Base-by-base conservation (phyloP, 2,888 invertebrate genomes). In the Melinaea menophilus region DNA sequence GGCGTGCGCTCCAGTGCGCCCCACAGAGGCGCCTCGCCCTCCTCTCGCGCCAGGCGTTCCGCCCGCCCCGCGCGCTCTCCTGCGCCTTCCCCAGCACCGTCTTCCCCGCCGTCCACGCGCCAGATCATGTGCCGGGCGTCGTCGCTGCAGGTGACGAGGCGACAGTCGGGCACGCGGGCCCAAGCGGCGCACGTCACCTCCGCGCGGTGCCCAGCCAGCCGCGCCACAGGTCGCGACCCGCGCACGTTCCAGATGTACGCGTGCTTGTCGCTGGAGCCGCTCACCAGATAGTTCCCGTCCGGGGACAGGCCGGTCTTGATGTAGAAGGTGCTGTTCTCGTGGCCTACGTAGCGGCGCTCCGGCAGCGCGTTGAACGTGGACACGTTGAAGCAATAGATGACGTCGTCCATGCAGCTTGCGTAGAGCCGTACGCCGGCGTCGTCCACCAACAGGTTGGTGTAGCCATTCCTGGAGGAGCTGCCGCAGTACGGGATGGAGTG, bases 181-280 rank as follows among this genome's bases (percentile, higher is more conserved):
- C 97, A 97, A 1, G 95, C 95, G 1, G 97, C 96, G 78, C 95
- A 95, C 0, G 97, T 96, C 0, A 98, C 97, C 89, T 98, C 98
- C 7, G 95, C 95, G 55, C 92, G 89, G 78, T 98, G 97, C 0
- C 97, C 97, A 1, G 90, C 86, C 4, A 98, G 87, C 59, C 92
- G 91, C 31, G 95, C 93, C 9, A 96, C 80, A 0, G 97, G 96
- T 64, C 91, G 82, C 0, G 94, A 88, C 69, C 86, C 83, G 12
- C 92, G 90, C 1, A 94, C 92, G 79, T 93, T 94, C 97, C 98
- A 98, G 61, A 98, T 94, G 78, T 97, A 97, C 0, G 97, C 97
- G 73, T 93, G 91, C 72, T 95, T 94, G 84, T 97, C 96, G 75
- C 95, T 95, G 72, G 97, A 97, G n/a, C 98, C 98, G 81, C 96